Percentiles rank a stretch among this genome's conserved stretches.
phyloP scores from a whole-genome alignment of 2,113 vertebrate species.

The Ceyx cyanopectus region DNA sequence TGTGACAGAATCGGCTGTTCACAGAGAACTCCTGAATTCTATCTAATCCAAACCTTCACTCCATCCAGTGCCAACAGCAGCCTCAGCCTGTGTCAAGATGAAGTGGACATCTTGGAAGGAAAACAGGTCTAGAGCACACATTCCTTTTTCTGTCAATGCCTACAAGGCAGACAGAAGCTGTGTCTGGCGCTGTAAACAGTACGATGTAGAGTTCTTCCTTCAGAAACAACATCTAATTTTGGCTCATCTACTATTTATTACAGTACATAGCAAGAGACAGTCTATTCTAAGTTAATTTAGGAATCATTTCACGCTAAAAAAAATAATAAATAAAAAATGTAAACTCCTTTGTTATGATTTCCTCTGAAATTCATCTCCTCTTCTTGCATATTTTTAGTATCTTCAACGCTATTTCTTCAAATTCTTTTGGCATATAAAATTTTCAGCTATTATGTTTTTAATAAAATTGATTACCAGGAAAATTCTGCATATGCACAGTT shows the following conservation, averaged over 20 bases:
- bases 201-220: background rate
- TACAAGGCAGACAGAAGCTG: background rate
- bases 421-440: conserved; percentile 6
- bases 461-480: conserved; percentile 67
- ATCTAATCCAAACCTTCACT: background rate
- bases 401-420: conserved; percentile 31
- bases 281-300: background rate
- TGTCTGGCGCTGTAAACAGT: background rate
- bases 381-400: background rate
- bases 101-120: background rate
- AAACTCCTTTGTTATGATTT: background rate
- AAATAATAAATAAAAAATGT: background rate
- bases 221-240: background rate
- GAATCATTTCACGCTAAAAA: background rate
- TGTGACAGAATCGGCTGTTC: background rate
- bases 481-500: conserved; percentile 51
- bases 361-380: background rate
- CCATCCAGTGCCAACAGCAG: background rate
- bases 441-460: conserved; percentile 27
- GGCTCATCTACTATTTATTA: background rate
- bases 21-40: background rate
- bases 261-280: background rate
- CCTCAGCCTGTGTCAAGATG: background rate
- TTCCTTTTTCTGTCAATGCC: background rate
- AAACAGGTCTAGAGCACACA: background rate